Evolutionary conservation across 1,140 invertebrate species (phyloP), one percentile per base, ranked within the genome.

Genomic region (Thalassaphorura encarpata): DNA sequence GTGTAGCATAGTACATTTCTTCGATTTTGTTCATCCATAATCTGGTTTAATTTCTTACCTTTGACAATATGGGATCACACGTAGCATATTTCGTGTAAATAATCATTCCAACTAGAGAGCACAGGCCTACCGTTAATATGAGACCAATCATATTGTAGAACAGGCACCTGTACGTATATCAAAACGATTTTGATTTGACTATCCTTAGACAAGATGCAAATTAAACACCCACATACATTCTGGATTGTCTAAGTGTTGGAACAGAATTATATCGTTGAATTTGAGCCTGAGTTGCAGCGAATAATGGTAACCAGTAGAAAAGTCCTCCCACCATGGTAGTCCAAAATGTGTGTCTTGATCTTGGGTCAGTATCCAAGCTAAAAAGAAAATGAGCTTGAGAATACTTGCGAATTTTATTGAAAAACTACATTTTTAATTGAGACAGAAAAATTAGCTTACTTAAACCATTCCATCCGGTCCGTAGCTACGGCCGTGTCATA

Each of bases 381-480:
- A 18, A 48, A 52, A 33, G n/a, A n/a, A n/a, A n/a, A n/a, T n/a
- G n/a, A n/a, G n/a, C n/a, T n/a, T n/a, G n/a, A n/a, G n/a, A 36
- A 11, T 36, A 36, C n/a, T 11, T n/a, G 33, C 11, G 16, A 26
- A 23, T 8, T 2, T 45, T 45, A 15, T 8, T 4, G 13, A 28
- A 26, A 27, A 46, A 15, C 8, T 6, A 6, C 3, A 43, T 24
- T 23, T 15, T 5, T 11, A 19, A 16, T 28, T 36, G 8, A 5
- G 16, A 42, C 3, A 51, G 8, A 24, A 8, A 36, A 1, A 18
- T 26, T 43, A 39, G 8, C 64, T 67, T 68, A 77, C 75, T 76
- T 72, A n/a, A 69, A n/a, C n/a, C n/a, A 70, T 42, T 74, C 63
- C 1, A 73, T 67, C 39, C 77, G 66, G 15, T 67, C 66, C 11